Percentiles rank a stretch among this genome's conserved stretches.
Evolutionary conservation across 2,888 invertebrate genomes (phyloP).

Genomic region (Eilema sororculum): DNA sequence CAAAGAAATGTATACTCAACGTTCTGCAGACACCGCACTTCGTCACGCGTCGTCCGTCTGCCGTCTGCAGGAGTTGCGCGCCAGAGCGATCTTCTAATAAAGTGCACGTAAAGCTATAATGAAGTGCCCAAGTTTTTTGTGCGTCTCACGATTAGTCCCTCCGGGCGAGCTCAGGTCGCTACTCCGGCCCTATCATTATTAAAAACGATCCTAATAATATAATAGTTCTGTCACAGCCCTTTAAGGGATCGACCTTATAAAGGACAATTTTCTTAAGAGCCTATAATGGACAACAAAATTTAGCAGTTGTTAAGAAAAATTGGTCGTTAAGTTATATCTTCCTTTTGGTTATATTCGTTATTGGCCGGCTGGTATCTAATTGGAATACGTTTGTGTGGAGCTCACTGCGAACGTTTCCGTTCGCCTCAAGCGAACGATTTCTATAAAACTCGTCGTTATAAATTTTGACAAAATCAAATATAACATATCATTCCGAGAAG

Average conservation of each 20-base stretch:
- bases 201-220: constrained; percentile 86
- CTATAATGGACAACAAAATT: constrained; percentile 77
- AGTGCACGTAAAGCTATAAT: constrained; percentile 69
- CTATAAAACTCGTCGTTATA: constrained; percentile 18
- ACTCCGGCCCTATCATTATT: constrained; percentile 82
- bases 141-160: constrained; percentile 75
- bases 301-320: constrained; percentile 78
- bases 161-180: constrained; percentile 77
- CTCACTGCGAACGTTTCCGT: constrained; percentile 57
- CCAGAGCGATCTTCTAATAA: constrained; percentile 54
- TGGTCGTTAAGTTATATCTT: constrained; percentile 67
- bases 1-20: constrained; percentile 73
- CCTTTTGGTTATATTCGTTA: constrained; percentile 56
- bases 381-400: constrained; percentile 48
- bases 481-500: constrained; percentile 25
- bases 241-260: constrained; percentile 73
- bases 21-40: constrained; percentile 44
- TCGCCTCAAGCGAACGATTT: constrained; percentile 18
- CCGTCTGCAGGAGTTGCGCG: constrained; percentile 28
- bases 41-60: constrained; percentile 25
- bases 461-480: constrained; percentile 28
- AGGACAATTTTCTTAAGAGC: constrained; percentile 80
- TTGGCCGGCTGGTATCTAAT: constrained; percentile 55
- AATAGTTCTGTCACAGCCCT: constrained; percentile 85
- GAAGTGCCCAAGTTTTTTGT: constrained; percentile 82